These are phyloP conservation scores for Lymantria dispar DNA, from an alignment of 2,888 invertebrate species.

Conservation along the genomic window DNA sequence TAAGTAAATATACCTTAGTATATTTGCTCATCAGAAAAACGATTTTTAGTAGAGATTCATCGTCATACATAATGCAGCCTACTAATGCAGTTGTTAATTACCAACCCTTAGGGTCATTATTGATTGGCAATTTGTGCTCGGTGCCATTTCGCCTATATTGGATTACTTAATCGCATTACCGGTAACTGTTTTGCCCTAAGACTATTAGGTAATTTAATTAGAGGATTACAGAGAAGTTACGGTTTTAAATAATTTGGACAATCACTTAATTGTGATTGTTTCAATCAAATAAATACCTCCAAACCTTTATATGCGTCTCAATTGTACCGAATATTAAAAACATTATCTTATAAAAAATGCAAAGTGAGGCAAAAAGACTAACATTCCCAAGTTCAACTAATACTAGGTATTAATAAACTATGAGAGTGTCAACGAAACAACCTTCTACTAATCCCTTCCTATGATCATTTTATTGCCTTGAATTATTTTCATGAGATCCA, in stretches of 20 bases:
- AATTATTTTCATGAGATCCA: too few species aligned
- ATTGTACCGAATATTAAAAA: too few species aligned
- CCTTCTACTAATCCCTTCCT: too few species aligned
- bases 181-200: constrained; percentile 46
- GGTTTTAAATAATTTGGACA: constrained; percentile 38
- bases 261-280: constrained; percentile 29
- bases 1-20: constrained; percentile 64
- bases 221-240: constrained; percentile 42
- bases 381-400: too few species aligned
- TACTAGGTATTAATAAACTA: too few species aligned
- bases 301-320: too few species aligned
- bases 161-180: constrained; percentile 56
- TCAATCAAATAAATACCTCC: too few species aligned
- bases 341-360: too few species aligned
- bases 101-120: constrained; percentile 60
- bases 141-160: constrained; percentile 54
- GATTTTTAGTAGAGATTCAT: constrained; percentile 49
- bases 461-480: too few species aligned
- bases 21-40: constrained; percentile 53
- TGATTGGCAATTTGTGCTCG: constrained; percentile 62
- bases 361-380: too few species aligned
- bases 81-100: constrained; percentile 71
- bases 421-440: too few species aligned
- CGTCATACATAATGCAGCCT: constrained; percentile 67
- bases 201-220: constrained; percentile 53